These are phyloP conservation scores for Muscicapa comitata DNA, from an alignment of 2,797 vertebrate species.

Conservation along the genomic window DNA sequence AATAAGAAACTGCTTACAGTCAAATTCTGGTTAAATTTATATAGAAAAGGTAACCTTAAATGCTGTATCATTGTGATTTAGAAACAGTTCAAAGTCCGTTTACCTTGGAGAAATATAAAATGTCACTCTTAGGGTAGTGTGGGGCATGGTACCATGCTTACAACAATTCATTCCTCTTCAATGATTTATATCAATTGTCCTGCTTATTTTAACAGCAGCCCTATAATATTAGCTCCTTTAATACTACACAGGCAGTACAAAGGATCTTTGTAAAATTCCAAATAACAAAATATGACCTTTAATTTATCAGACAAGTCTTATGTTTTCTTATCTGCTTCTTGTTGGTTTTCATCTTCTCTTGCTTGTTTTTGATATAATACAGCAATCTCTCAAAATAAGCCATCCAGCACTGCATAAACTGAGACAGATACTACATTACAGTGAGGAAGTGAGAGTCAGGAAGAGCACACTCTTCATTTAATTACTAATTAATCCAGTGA, in stretches of 20 bases:
- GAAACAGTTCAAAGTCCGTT: conserved; percentile 1
- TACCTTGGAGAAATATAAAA: conserved; percentile 33
- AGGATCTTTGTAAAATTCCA: conserved; percentile 6
- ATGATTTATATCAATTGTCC: conserved; percentile 20
- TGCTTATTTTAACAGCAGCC: conserved; percentile 30
- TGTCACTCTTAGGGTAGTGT: background rate
- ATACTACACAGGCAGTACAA: conserved; percentile 29
- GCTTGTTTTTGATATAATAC: conserved; percentile 38
- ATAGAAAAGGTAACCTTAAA: conserved; percentile 1
- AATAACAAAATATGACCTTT: conserved; percentile 60
- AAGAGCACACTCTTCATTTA: conserved; percentile 12
- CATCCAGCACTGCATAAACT: background rate
- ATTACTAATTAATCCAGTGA: conserved; percentile 35
- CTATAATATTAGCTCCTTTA: conserved; percentile 35
- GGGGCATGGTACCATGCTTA: background rate
- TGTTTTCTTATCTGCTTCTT: conserved; percentile 61
- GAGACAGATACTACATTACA: background rate
- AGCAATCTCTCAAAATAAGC: background rate
- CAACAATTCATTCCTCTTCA: background rate
- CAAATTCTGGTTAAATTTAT: conserved; percentile 14
- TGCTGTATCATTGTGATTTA: conserved; percentile 36
- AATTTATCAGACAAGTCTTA: conserved; percentile 52
- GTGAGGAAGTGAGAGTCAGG: background rate
- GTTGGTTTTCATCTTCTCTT: conserved; percentile 58
- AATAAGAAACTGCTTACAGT: background rate